phyloP scores from a whole-genome alignment of 2,113 vertebrate species.

The Uria aalge region DNA sequence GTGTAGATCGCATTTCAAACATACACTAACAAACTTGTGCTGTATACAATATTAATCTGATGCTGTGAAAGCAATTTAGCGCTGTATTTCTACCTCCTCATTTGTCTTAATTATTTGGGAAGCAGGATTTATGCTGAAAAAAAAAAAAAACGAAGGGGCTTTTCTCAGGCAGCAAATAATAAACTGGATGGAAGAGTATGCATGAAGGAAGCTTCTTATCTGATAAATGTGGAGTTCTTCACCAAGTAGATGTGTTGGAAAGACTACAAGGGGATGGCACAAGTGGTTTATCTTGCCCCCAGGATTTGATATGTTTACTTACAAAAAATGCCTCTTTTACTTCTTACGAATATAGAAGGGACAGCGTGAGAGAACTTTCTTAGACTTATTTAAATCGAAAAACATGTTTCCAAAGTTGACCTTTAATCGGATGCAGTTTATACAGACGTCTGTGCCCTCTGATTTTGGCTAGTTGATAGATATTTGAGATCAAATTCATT shows the following conservation, averaged over 20 bases:
- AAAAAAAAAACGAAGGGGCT: slow-evolving; percentile 42
- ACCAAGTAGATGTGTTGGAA: slow-evolving; percentile 45
- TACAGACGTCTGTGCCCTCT: slow-evolving; percentile 52
- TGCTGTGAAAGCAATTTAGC: slow-evolving; percentile 81
- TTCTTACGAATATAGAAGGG: slow-evolving; percentile 40
- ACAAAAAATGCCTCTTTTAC: slow-evolving; percentile 59
- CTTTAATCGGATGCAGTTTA: slow-evolving; percentile 43
- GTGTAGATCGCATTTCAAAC: slow-evolving; percentile 61
- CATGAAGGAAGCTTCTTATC: slow-evolving; percentile 63
- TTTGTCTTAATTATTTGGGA: slow-evolving; percentile 83
- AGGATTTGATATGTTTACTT: slow-evolving; percentile 65
- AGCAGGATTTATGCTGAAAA: slow-evolving; percentile 73
- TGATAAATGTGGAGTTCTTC: slow-evolving; percentile 77
- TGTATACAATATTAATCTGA: slow-evolving; percentile 74
- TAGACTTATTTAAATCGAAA: slow-evolving; percentile 36
- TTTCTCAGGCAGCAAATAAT: slow-evolving; percentile 76
- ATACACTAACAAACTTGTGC: slow-evolving; percentile 72
- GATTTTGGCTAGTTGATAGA: slow-evolving; percentile 28
- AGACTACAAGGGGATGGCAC: slow-evolving; percentile 63
- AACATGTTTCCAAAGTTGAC: slow-evolving; percentile 40
- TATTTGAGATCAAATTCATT: slow-evolving; percentile 51
- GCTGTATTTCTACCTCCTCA: slow-evolving; percentile 83
- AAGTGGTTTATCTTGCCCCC: slow-evolving; percentile 68
- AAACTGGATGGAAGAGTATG: slow-evolving; percentile 70
- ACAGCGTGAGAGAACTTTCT: slow-evolving; percentile 35